phyloP scores from a whole-genome alignment of 2,113 vertebrate species.

The Steatornis caripensis region DNA sequence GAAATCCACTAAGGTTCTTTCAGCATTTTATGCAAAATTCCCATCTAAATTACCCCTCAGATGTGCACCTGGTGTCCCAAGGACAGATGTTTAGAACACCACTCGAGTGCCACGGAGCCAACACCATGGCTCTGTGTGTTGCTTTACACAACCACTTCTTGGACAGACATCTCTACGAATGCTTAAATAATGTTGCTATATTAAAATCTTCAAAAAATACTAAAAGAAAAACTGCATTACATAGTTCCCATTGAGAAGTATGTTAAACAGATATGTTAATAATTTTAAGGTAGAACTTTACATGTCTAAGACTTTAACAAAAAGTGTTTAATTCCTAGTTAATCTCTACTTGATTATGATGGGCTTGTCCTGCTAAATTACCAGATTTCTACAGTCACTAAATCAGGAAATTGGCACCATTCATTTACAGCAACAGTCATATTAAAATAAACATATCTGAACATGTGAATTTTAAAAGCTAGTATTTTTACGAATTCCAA shows the following conservation, averaged over 20 bases:
- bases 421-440: not conserved
- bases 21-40: not conserved
- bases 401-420: not conserved
- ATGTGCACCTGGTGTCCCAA: not conserved
- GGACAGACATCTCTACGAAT: not conserved
- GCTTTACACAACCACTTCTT: not conserved
- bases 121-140: not conserved
- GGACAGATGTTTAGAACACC: not conserved
- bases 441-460: not conserved
- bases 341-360: not conserved
- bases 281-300: not conserved
- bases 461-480: not conserved
- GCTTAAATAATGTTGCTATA: not conserved
- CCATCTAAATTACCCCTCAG: not conserved
- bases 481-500: not conserved
- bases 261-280: not conserved
- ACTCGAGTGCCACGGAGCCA: not conserved
- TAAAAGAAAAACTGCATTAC: not conserved
- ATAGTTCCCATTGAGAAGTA: not conserved
- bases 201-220: not conserved
- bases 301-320: not conserved
- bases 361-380: not conserved
- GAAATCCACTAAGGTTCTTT: not conserved
- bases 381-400: not conserved
- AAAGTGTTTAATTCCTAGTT: not conserved